Evolutionary conservation across 1,140 invertebrate species (phyloP), one percentile per base, ranked within the genome.

Genomic region (Pseudomyrmex sp.): DNA sequence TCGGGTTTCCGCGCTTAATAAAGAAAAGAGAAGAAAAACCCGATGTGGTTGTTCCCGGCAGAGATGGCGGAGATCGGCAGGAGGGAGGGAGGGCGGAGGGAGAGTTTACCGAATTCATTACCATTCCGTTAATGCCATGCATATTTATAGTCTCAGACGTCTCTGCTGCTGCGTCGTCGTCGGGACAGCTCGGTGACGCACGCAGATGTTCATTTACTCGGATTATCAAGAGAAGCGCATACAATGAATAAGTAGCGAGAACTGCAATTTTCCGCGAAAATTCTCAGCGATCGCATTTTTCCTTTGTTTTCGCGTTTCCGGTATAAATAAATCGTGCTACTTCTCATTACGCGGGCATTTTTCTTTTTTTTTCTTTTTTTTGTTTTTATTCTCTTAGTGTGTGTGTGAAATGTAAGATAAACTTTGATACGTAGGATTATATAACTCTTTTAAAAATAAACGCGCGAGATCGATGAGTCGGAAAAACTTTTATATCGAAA

Each of bases 111-210:
- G 90, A 90, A 90, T 91, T 89, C 85, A 90, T 88, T 86, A 84
- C 77, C 54, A 79, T 85, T 89, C 88, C 83, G 90, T 91, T 84
- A 88, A 90, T 91, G 88, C 86, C 85, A 91, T 91, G 89, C 90
- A 91, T 91, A 91, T 91, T 90, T 89, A 91, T 89, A 90, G 90
- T 87, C 87, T 87, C 46, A 65, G 87, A 89, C 89, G 85, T 89
- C 84, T 89, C 85, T 74, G 20, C 85, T 74, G 20, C 46, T 23
- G 76, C 66, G 13, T 26, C 68, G 77, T 50, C 69, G 46, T 44
- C 56, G 79, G 61, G 20, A 50, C 66, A 59, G 66, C 66, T 80
- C 44, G 76, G 52, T 74, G 58, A 82, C 79, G 50, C 48, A 75
- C 79, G 79, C 79, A 23, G 70, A 74, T 75, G 70, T 82, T 82